Percentiles rank a stretch among this genome's conserved stretches.
Evolutionary conservation across 2,113 vertebrate genomes (phyloP).

Genomic region (Rhea pennata): DNA sequence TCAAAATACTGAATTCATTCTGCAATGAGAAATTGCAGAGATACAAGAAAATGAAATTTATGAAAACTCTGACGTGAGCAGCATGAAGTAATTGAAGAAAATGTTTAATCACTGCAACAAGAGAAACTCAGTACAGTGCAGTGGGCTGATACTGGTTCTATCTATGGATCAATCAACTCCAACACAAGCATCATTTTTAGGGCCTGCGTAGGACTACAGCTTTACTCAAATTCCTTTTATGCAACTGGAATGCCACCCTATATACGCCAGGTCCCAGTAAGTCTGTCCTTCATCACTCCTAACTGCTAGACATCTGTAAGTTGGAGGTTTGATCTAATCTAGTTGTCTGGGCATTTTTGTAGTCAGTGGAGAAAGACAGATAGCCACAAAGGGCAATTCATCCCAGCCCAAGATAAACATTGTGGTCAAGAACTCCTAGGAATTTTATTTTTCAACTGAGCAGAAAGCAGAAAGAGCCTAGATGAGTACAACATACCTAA

Average conservation of each 20-base stretch:
- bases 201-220: no score
- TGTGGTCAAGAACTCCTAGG: not conserved
- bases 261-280: fast-evolving
- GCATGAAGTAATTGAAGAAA: not conserved
- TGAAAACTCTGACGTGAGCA: not conserved
- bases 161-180: not conserved
- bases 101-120: not conserved
- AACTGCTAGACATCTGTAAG: not conserved
- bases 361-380: not conserved
- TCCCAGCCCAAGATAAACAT: not conserved
- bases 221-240: not conserved
- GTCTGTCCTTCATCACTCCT: not conserved
- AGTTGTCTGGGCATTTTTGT: not conserved
- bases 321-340: not conserved
- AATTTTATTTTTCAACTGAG: not conserved
- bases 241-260: not conserved
- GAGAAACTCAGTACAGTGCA: not conserved
- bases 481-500: not conserved
- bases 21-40: not conserved
- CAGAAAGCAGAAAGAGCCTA: not conserved
- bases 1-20: not conserved
- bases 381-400: not conserved
- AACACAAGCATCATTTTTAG: not conserved
- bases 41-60: not conserved
- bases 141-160: not conserved